Base-by-base conservation (phyloP, 1,140 invertebrate species). In the Drosophila pallidifrons region DNA sequence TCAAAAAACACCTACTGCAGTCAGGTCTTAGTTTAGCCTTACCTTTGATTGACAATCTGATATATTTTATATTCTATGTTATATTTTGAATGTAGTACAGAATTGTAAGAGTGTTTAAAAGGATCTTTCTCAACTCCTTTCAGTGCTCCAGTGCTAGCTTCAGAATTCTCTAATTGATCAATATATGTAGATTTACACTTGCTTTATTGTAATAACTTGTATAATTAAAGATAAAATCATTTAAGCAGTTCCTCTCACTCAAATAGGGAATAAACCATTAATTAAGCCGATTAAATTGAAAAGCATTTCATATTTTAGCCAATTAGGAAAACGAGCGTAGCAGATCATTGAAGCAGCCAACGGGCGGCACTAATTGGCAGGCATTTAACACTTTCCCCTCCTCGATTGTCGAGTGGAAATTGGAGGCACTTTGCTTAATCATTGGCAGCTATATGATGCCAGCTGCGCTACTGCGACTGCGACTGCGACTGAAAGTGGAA, bases 261-360 rank as follows among this genome's bases (percentile, higher is more conserved):
- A 43, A 41, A 35, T 38, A 30, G 49, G 30, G 7, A 2, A 38
- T 15, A 4, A 10, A 38, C 66, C 60, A 89, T 87, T 77, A 75
- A 83, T 87, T 63, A 51, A 47, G 35, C 7, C 49, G 64, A 82
- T 87, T 67, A 70, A 77, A 69, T 28, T 75, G 49, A 78, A 70
- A 68, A 67, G 67, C 85, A 59, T 80, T 87, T 83, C 85, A 89
- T 87, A 87, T 83, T 87, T 87, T 55, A 83, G 80, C 77, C 85
- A 87, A 87, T 87, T 87, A 88, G 77, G 46, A 43, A 47, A 75
- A 68, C 82, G 66, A 82, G 73, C 63, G 5, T 28, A 52, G 10
- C 20, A 38, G 55, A 70, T 60, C 67, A 60, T 64, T 74, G 52
- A 51, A 69, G 63, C 61, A 67, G 55, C 55, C 61, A 82, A 70